Conservation (phyloP, 2,797 vertebrate species). For the Mycteria americana region DNA sequence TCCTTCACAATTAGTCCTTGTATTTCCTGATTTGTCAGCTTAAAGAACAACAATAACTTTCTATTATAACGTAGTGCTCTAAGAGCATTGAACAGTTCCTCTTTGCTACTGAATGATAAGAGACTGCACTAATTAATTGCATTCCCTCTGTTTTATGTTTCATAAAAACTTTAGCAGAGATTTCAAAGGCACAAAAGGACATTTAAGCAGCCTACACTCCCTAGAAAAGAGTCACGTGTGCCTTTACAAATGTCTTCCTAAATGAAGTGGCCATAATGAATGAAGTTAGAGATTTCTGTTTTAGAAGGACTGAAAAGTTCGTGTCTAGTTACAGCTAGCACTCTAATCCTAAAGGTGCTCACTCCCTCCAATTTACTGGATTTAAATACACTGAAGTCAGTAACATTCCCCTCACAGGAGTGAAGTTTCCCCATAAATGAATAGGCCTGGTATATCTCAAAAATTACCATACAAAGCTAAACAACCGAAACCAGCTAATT, state of each 20-base stretch:
- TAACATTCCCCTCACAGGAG: not conserved
- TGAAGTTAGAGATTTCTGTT: not conserved
- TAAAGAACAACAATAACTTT: conserved; percentile 20
- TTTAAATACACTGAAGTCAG: not conserved
- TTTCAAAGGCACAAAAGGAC: conserved; percentile 37
- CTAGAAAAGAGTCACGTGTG: not conserved
- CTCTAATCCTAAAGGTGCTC: not conserved
- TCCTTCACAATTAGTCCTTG: not conserved
- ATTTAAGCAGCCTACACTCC: not conserved
- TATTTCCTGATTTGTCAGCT: not conserved
- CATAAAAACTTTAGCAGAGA: conserved; percentile 3
- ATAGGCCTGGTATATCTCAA: not conserved
- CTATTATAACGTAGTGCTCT: not conserved
- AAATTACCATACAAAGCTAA: not conserved
- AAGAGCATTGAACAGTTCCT: conserved; percentile 7
- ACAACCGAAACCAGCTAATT: not conserved
- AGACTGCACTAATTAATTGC: conserved; percentile 14
- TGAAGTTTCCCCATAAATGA: not conserved
- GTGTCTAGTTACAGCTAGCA: not conserved
- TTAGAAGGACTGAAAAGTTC: not conserved
- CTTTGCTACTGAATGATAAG: not conserved
- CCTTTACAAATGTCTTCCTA: not conserved
- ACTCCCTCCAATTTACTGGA: not conserved
- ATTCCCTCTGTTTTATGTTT: conserved; percentile 6
- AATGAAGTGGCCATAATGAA: not conserved